Base-by-base conservation (phyloP, 2,888 invertebrate genomes). In the Saturnia japonica region DNA sequence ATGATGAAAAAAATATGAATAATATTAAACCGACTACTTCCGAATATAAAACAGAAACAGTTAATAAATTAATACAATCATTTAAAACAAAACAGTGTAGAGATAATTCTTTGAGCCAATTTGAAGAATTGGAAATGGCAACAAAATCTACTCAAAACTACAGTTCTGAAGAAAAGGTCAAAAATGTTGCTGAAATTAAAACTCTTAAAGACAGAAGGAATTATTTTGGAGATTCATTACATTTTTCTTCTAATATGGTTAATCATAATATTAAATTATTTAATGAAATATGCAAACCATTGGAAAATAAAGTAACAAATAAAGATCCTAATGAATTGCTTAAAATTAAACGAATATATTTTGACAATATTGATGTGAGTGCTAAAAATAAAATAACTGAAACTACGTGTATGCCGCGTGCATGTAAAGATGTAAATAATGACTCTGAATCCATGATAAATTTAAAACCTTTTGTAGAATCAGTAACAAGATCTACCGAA, bases 391-490 rank as follows among this genome's bases (percentile, higher is more conserved):
- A 81, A 47, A 78, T 82, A 0, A 74, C 76, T 67, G 79, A 80
- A 14, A 64, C 81, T n/a, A 76, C 78, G 43, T 70, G 89, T 68
- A 91, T 91, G 7, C 90, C 91, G 0, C 88, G 90, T 0, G 90
- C 91, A 51, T 85, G 89, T 0, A 88, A 85, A 80, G 91, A 91
- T 34, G 72, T 74, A 0, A 73, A 73, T 0, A 80, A 82, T 40
- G 80, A 87, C 71, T 85, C 82, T 70, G 83, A 87, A 78, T 87
- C 88, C 0, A 88, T 80, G 60, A 84, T 86, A 43, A 87, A 90
- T 25, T 90, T 87, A 68, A 90, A 85, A 74, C 80, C 91, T 45
- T 73, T 91, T n/a, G 88, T 87, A n/a, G 88, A 91, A 72, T 88
- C 82, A 75, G 76, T 85, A 1, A 78, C 82, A n/a, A 85, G 85